Conservation (phyloP, 2,888 invertebrate genomes). For the Mylabris sibirica region DNA sequence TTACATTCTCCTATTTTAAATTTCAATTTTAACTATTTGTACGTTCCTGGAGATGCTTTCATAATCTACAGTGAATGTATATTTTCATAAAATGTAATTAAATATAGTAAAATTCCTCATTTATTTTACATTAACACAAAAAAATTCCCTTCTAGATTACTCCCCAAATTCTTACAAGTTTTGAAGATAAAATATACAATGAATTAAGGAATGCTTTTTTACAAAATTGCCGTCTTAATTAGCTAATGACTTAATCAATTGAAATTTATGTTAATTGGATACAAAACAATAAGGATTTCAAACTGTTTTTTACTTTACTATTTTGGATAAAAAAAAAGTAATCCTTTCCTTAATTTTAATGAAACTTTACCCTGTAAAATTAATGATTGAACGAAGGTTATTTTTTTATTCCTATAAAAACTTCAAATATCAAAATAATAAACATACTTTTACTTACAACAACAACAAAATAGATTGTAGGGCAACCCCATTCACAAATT, state of each 20-base stretch:
- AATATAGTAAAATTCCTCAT: background rate
- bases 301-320: background rate
- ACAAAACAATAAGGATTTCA: background rate
- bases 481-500: background rate
- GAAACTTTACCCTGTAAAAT: no score
- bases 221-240: background rate
- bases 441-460: background rate
- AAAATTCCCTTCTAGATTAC: background rate
- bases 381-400: no score
- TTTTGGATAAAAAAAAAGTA: no score
- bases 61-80: background rate
- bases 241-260: background rate
- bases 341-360: no score
- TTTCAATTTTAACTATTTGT: background rate
- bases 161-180: background rate
- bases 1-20: slow-evolving; percentile 7
- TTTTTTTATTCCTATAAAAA: no score
- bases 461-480: background rate
- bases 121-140: background rate
- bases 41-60: background rate
- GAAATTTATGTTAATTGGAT: background rate
- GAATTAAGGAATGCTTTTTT: background rate
- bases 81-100: background rate
- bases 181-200: background rate
- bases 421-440: background rate